Evolutionary conservation across 2,888 invertebrate genomes (phyloP).

Genomic region (Stomorhina lunata): DNA sequence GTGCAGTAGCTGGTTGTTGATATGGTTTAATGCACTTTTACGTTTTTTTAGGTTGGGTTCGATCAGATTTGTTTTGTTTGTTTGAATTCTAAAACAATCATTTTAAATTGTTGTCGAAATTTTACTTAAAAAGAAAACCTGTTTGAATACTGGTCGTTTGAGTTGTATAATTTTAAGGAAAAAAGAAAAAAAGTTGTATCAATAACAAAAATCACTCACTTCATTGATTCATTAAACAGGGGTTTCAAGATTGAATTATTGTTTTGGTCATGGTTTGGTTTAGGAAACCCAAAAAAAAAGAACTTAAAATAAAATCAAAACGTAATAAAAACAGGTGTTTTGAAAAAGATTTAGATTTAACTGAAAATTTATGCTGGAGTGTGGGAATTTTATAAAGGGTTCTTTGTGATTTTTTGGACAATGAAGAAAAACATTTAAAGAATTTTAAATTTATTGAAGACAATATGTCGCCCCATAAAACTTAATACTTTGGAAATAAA

Average conservation of each 20-base stretch:
- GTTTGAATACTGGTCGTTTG: slow-evolving; percentile 30
- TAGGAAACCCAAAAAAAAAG: background rate
- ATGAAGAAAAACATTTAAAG: slow-evolving; percentile 2
- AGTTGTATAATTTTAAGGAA: slow-evolving; percentile 39
- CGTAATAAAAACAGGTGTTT: slow-evolving; percentile 51
- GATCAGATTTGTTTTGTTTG: background rate
- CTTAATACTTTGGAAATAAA: no score
- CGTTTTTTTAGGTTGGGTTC: background rate
- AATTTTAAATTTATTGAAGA: slow-evolving; percentile 32
- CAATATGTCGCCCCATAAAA: no score
- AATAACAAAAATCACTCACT: slow-evolving; percentile 33
- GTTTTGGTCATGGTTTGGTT: slow-evolving; percentile 37
- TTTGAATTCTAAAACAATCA: no score
- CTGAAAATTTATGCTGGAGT: background rate
- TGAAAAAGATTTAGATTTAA: no score
- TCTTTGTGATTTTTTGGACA: background rate
- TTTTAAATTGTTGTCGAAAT: background rate
- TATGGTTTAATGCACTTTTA: slow-evolving; percentile 6
- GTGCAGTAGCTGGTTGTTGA: slow-evolving; percentile 35
- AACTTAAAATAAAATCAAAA: no score
- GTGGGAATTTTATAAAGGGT: slow-evolving; percentile 16
- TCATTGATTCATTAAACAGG: slow-evolving; percentile 22
- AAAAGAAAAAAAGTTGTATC: background rate
- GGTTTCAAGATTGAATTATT: no score
- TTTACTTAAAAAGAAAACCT: slow-evolving; percentile 22